These are phyloP conservation scores for Thecocarcelia acutangulata DNA, from an alignment of 2,888 invertebrate genomes.

Conservation along the genomic window DNA sequence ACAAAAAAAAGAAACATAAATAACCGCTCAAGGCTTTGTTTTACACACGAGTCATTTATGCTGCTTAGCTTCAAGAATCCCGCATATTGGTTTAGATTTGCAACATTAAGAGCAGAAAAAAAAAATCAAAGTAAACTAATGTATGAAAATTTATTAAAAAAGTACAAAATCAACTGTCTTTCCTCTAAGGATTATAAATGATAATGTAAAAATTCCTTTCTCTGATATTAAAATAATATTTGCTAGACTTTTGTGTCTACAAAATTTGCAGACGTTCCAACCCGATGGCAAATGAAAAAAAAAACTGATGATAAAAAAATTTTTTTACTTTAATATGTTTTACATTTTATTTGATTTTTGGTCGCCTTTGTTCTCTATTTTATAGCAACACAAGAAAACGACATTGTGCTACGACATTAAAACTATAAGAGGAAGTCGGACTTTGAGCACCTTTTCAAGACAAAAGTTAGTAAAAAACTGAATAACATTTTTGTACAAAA, in stretches of 20 bases:
- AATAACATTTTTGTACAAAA: too few species aligned
- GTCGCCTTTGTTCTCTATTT: not conserved
- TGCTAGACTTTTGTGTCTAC: constrained; percentile 27
- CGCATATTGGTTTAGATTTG: constrained; percentile 73
- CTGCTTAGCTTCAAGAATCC: constrained; percentile 58
- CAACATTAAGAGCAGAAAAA: constrained; percentile 36
- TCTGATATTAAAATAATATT: constrained; percentile 14
- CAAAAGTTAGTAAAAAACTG: too few species aligned
- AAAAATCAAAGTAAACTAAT: not conserved
- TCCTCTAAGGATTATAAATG: constrained; percentile 59
- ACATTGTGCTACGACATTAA: too few species aligned
- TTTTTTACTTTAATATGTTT: constrained; percentile 44
- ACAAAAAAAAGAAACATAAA: not conserved
- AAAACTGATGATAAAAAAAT: constrained; percentile 8
- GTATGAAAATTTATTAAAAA: constrained; percentile 27
- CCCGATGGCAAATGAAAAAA: not conserved
- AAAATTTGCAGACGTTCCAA: constrained; percentile 5
- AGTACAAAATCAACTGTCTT: constrained; percentile 55
- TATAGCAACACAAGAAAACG: not conserved
- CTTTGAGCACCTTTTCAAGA: too few species aligned
- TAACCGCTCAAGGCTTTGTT: not conserved
- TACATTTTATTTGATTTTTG: constrained; percentile 1
- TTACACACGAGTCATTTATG: not conserved
- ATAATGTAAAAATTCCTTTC: constrained; percentile 53
- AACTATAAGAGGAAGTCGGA: too few species aligned